Base-by-base conservation (phyloP, 2,797 vertebrate species). In the Oreochromis mossambicus region DNA sequence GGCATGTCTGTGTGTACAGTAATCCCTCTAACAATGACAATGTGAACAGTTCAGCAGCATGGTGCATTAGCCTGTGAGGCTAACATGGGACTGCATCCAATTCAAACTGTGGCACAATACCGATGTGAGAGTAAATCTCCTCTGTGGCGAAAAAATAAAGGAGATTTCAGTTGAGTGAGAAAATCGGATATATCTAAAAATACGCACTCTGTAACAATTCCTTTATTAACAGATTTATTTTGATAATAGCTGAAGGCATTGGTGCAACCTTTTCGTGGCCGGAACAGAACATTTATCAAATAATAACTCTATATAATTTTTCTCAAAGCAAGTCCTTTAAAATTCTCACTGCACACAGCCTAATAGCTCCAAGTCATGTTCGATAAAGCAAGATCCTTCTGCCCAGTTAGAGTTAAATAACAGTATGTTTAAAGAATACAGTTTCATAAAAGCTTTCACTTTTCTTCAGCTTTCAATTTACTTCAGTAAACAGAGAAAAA, bases 21-120 rank as follows among this genome's bases (percentile, higher is more conserved):
- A 87, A 88, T 91, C 70, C 87, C 17, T 78, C 36, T 34, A 15
- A 68, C 61, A 52, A 68, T 43, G 50, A 76, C 68, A 38, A 46
- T 43, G 58, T 56, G 73, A 46, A 58, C 29, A 38, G 34, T 50
- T 80, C 73, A 77, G 83, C 80, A 77, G 10, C 79, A 56, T 12
- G 12, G 48, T 29, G 38, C 19, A 54, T 80, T 75, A 56, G 75
- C 3, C 32, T 4, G 11, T 2, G 24, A 68, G 56, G 55, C 83
- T 26, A 29, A 54, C 38, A 50, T 21, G 29, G 78, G 7, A 75
- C 79, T 17, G 38, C 70, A 61, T 70, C 76, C 66, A 77, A 86
- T 84, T 83, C 55, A 38, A 80, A 43, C 14, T 55, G 48, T n/a
- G 36, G 41, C 81, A 83, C 68, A 80, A 84, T 32, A 50, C 54